phyloP scores from a whole-genome alignment of 2,888 invertebrate species.

The Drosophila subquinaria region DNA sequence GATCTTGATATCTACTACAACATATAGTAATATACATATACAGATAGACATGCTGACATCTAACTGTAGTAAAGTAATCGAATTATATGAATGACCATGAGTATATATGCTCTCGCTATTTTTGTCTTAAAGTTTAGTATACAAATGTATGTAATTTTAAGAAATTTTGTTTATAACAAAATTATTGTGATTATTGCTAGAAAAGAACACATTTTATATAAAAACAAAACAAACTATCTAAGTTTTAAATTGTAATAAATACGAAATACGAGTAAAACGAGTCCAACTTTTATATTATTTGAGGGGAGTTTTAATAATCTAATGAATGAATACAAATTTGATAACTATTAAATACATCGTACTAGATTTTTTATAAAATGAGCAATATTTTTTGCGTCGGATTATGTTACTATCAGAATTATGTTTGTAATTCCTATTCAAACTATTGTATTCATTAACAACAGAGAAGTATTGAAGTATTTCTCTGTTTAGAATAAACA shows the following conservation, averaged over 20 bases:
- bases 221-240: slow-evolving; percentile 73
- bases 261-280: slow-evolving; percentile 33
- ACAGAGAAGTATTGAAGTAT: background rate
- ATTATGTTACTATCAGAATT: too few relatives aligned
- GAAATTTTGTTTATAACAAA: slow-evolving; percentile 83
- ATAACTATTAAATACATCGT: background rate
- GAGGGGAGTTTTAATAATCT: background rate
- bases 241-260: slow-evolving; percentile 76
- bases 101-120: slow-evolving; percentile 72
- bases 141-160: slow-evolving; percentile 81
- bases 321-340: background rate
- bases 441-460: background rate
- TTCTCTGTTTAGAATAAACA: background rate
- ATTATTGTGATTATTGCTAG: slow-evolving; percentile 84
- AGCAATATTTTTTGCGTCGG: too few relatives aligned
- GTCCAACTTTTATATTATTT: too few relatives aligned
- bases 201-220: slow-evolving; percentile 81
- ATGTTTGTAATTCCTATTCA: background rate
- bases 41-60: slow-evolving; percentile 26
- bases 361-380: background rate
- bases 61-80: slow-evolving; percentile 31
- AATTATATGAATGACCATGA: slow-evolving; percentile 35
- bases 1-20: slow-evolving; percentile 16
- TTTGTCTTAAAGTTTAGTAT: slow-evolving; percentile 75
- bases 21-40: slow-evolving; percentile 6